These are phyloP conservation scores for Idris sp. DNA, from an alignment of 1,140 invertebrate genomes.

Conservation along the genomic window DNA sequence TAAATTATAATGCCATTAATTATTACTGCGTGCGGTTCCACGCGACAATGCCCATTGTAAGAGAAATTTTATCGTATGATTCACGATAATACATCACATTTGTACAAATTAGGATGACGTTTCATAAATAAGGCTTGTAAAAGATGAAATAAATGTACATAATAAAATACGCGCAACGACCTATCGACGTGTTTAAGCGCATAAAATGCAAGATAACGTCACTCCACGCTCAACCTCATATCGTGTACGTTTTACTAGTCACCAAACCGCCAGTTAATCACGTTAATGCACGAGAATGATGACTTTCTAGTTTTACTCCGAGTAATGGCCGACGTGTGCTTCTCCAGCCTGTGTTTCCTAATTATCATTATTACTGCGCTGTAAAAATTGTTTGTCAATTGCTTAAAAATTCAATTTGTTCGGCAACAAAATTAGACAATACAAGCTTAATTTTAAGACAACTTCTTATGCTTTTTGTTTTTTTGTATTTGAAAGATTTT, in stretches of 20 bases:
- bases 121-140: slow-evolving; percentile 61
- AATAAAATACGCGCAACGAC: slow-evolving; percentile 60
- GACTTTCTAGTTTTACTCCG: slow-evolving; percentile 57
- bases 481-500: no score
- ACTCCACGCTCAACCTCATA: slow-evolving; percentile 56
- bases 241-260: slow-evolving; percentile 59
- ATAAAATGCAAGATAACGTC: slow-evolving; percentile 63
- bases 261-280: slow-evolving; percentile 63
- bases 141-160: slow-evolving; percentile 61
- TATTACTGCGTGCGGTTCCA: slow-evolving; percentile 6
- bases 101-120: slow-evolving; percentile 63
- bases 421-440: no score
- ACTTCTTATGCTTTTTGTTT: no score
- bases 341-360: slow-evolving; percentile 30
- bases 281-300: slow-evolving; percentile 63
- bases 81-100: slow-evolving; percentile 57
- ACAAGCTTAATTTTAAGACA: no score
- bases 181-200: slow-evolving; percentile 63
- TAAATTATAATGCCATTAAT: slow-evolving; percentile 56
- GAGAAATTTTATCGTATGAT: slow-evolving; percentile 44
- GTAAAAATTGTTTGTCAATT: slow-evolving; percentile 61
- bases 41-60: slow-evolving; percentile 48
- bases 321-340: slow-evolving; percentile 42
- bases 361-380: slow-evolving; percentile 53
- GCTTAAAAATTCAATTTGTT: slow-evolving; percentile 35